These are phyloP conservation scores for Rhopalosiphum maidis DNA, from an alignment of 1,140 invertebrate genomes.

Conservation along the genomic window DNA sequence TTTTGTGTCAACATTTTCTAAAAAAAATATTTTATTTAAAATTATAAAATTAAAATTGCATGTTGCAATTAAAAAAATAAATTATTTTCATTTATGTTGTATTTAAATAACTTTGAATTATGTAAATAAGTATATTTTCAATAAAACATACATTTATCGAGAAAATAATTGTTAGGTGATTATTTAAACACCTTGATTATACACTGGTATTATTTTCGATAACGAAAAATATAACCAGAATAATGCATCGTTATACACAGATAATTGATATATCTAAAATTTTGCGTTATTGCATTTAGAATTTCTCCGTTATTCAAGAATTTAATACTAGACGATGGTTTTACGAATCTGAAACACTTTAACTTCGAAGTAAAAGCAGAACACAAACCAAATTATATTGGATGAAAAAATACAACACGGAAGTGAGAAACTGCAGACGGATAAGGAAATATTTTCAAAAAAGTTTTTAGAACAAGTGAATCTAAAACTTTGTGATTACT, in stretches of 20 bases:
- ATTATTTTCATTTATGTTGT: background rate
- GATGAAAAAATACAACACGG: background rate
- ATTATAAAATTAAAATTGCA: background rate
- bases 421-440: too few relatives aligned
- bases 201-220: background rate
- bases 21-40: background rate
- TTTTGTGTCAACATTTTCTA: background rate
- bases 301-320: too few relatives aligned
- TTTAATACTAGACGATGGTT: background rate
- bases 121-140: background rate
- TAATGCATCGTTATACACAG: background rate
- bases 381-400: background rate
- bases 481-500: background rate
- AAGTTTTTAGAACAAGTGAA: constrained; percentile 4
- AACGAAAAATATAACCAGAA: background rate
- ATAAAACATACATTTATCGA: background rate
- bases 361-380: background rate
- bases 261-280: background rate
- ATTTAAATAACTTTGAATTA: background rate
- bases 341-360: background rate
- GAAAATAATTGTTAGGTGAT: background rate
- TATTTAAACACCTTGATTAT: background rate
- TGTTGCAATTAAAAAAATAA: background rate
- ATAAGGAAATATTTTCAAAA: background rate
- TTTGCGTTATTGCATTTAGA: background rate